Base-by-base conservation (phyloP, 2,113 vertebrate genomes). In the Engraulis encrasicolus region DNA sequence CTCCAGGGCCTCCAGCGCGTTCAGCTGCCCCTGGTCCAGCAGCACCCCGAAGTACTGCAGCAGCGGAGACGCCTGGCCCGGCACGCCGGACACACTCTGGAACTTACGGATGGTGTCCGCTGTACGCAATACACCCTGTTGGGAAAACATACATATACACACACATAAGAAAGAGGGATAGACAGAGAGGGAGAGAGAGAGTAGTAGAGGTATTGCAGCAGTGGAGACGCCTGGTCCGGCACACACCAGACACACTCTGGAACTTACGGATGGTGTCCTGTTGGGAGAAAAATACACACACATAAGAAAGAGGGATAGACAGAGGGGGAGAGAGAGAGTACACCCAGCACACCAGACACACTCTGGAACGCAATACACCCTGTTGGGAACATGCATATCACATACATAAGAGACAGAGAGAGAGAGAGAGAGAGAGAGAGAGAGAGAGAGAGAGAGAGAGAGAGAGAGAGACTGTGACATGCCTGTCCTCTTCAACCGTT, bases 41-140 rank as follows among this genome's bases (percentile, higher is more conserved):
- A 98, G 93, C 91, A 98, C 97, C 78, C 97, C 97, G 74, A 98
- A 98, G 90, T 98, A 98, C 92, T 98, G 97, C 54, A 98, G 93
- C 86, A 98, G 90, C 0, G 97, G 97, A 49, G 97, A 98, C 31
- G 97, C 95, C 92, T 97, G 96, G 1, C 96, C 97, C 1, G 96
- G 95, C 83, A 97, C 97, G 66, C 96, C 94, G 0, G 97, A 96
- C 17, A 97, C 96, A 11, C 95, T 96, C 95, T 98, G 97, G 85
- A 98, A 97, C 87, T 96, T 96, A 50, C 93, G 94, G 85, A 98
- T 96, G 18, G 97, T 98, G 89, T 98, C 96, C 3, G 96, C 94
- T 0, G 97, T 98, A 27, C 96, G 95, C 6, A 98, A 89, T 89
- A 97, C 95, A 61, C 98, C 97, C 97, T 97, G 84, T 83, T 40